A percentile compares a stretch with the other conserved stretches of the same genome.
Conservation (phyloP, 2,113 vertebrate species). For the Montifringilla adamsi region DNA sequence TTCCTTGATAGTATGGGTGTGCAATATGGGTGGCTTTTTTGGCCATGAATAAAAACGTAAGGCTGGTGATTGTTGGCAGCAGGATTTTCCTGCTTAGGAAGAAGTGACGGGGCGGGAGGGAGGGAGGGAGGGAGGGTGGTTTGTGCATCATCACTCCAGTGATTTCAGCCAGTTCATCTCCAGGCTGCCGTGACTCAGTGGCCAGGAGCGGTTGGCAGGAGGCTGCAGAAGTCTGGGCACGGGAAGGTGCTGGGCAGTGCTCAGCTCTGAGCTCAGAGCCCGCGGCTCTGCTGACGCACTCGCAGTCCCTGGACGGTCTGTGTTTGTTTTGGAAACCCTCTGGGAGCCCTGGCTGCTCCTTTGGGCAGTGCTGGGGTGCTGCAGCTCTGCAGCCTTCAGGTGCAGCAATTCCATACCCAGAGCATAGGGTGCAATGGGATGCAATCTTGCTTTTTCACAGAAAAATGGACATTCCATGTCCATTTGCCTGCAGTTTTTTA, state of each 20-base stretch:
- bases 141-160: neutral
- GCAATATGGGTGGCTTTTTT: neutral
- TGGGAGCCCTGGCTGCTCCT: neutral
- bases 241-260: neutral
- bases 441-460: neutral
- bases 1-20: neutral
- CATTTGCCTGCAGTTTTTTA: neutral
- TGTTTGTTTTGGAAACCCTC: neutral
- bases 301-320: too few relatives aligned
- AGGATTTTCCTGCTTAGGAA: neutral
- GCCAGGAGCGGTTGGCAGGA: neutral
- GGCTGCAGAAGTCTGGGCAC: neutral
- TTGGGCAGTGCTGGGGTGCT: neutral
- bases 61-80: accelerated
- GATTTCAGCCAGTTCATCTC: accelerated
- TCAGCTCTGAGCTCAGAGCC: neutral
- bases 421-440: neutral
- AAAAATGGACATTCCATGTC: neutral
- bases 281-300: neutral
- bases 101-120: neutral
- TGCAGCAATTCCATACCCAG: neutral
- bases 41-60: accelerated
- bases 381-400: too few relatives aligned
- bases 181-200: accelerated
- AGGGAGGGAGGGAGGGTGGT: neutral